phyloP scores from a whole-genome alignment of 2,888 invertebrate genomes.

The Orchesellides sinensis region DNA sequence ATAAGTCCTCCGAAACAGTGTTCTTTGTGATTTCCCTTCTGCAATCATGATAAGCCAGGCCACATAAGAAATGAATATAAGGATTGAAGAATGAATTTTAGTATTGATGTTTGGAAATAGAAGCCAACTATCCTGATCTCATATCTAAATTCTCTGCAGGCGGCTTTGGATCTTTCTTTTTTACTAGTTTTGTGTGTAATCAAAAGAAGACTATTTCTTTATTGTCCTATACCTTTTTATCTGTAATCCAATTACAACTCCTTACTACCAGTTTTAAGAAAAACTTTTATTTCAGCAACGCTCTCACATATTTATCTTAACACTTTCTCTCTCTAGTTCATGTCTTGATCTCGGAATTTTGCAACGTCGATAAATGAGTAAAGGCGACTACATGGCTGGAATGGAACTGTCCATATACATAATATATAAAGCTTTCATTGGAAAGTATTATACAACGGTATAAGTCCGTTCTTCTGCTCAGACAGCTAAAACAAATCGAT shows the following conservation, averaged over 20 bases:
- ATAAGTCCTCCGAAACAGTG: too few species aligned
- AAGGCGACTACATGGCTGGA: not conserved
- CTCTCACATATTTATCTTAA: too few species aligned
- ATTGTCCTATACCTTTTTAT: not conserved
- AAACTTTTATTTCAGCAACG: conserved; percentile 3
- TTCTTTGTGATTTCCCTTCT: too few species aligned
- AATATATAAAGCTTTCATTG: not conserved
- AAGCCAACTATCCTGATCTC: not conserved
- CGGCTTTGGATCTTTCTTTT: not conserved
- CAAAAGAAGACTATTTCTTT: not conserved
- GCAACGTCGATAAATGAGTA: too few species aligned
- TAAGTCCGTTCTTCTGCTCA: not conserved
- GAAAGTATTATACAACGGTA: too few species aligned
- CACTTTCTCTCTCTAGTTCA: not conserved
- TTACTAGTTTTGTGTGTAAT: not conserved
- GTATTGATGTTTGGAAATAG: not conserved
- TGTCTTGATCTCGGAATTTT: not conserved
- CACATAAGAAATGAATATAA: too few species aligned
- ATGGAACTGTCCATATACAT: not conserved
- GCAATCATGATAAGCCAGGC: too few species aligned
- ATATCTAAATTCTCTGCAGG: not conserved
- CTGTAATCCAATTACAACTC: conserved; percentile 11
- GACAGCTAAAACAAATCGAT: not conserved
- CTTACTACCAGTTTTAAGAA: too few species aligned
- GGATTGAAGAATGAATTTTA: too few species aligned